Evolutionary conservation across 2,113 vertebrate genomes (phyloP).

Genomic region (Ophthalmolycus amberensis): DNA sequence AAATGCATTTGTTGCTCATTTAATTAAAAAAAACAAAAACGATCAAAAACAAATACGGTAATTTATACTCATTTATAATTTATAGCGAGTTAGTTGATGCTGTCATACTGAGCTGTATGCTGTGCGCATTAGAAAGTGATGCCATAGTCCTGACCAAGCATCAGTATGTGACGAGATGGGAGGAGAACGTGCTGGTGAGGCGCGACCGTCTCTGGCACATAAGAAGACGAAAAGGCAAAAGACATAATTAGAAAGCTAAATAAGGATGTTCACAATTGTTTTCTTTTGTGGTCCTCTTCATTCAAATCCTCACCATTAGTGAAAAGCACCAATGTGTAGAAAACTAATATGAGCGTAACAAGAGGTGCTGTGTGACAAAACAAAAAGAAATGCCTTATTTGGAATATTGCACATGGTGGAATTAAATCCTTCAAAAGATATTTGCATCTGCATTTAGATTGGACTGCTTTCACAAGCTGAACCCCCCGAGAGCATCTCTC

Average conservation of each 20-base stretch:
- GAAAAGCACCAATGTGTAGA: slow-evolving; percentile 19
- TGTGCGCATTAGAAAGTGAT: background rate
- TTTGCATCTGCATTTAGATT: slow-evolving; percentile 82
- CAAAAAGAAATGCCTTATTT: slow-evolving; percentile 27
- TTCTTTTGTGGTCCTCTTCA: background rate
- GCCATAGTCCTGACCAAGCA: background rate
- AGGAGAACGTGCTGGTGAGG: background rate
- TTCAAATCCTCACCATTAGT: slow-evolving; percentile 14
- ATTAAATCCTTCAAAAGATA: slow-evolving; percentile 61
- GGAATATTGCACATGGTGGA: slow-evolving; percentile 53
- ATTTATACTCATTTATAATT: background rate
- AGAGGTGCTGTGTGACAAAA: slow-evolving; percentile 14
- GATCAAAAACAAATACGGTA: background rate
- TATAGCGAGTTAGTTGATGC: background rate
- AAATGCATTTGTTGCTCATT: background rate
- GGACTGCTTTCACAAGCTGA: slow-evolving; percentile 60
- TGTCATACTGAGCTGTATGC: no score
- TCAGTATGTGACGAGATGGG: background rate
- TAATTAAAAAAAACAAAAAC: background rate
- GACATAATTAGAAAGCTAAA: slow-evolving; percentile 7
- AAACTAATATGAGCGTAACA: slow-evolving; percentile 34
- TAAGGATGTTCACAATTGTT: slow-evolving; percentile 5
- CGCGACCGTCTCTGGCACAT: background rate
- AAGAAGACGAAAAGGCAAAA: background rate
- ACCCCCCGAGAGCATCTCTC: slow-evolving; percentile 55